phyloP scores from a whole-genome alignment of 2,888 invertebrate genomes.

The Onchidella celtica region DNA sequence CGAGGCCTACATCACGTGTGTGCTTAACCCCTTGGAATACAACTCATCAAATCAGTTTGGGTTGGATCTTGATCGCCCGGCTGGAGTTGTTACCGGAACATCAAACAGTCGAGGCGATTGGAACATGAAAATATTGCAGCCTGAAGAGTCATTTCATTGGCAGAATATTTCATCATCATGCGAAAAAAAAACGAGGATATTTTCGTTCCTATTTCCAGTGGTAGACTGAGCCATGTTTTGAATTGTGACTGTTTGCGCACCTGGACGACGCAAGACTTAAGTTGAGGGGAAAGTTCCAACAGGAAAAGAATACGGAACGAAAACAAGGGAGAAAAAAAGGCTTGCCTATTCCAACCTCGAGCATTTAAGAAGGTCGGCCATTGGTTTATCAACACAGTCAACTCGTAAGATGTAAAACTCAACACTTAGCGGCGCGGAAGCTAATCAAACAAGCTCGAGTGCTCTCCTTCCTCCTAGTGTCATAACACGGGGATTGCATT shows the following conservation, averaged over 20 bases:
- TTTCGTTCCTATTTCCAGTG: not conserved
- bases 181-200: not conserved
- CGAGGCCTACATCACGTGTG: not conserved
- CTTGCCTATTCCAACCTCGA: not conserved
- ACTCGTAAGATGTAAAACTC: slow-evolving; percentile 34
- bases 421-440: slow-evolving; percentile 31
- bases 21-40: not conserved
- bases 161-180: not conserved
- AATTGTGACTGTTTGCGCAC: slow-evolving; percentile 28
- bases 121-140: not conserved
- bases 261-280: slow-evolving; percentile 11
- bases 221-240: slow-evolving; percentile 18
- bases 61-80: too few relatives aligned
- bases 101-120: not conserved
- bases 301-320: not conserved
- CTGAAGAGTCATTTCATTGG: slow-evolving; percentile 23
- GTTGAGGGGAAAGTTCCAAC: not conserved
- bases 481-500: slow-evolving; percentile 36
- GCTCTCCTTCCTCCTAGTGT: slow-evolving; percentile 34
- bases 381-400: slow-evolving; percentile 31
- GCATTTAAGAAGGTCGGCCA: not conserved
- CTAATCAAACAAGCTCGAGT: slow-evolving; percentile 33
- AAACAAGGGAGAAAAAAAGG: not conserved
- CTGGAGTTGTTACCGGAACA: slow-evolving; percentile 27
- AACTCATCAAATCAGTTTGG: not conserved